These are phyloP conservation scores for Callaeas wilsoni DNA, from an alignment of 2,113 vertebrate genomes.

Conservation along the genomic window DNA sequence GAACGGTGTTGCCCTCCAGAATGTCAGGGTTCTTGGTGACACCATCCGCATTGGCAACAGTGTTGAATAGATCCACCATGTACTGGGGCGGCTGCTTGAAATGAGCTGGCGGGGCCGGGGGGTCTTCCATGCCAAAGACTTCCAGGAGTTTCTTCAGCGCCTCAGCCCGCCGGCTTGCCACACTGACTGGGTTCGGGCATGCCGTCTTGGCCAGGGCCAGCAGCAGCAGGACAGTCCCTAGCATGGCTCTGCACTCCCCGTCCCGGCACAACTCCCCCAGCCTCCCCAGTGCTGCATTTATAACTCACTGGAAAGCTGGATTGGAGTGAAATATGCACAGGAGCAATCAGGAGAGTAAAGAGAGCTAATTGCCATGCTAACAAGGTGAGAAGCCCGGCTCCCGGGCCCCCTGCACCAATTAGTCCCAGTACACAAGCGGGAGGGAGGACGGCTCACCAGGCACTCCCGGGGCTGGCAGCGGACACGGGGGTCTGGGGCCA, in stretches of 20 bases:
- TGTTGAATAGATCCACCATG: slow-evolving; percentile 90
- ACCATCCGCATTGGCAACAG: slow-evolving; percentile 82
- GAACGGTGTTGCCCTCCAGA: slow-evolving; percentile 87
- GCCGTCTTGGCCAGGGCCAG: slow-evolving; percentile 8
- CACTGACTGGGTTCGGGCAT: not conserved
- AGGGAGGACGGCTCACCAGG: not conserved
- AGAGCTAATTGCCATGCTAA: slow-evolving; percentile 81
- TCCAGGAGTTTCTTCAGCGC: slow-evolving; percentile 85
- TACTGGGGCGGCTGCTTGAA: slow-evolving; percentile 85
- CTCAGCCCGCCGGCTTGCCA: slow-evolving; percentile 65
- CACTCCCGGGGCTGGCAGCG: not conserved
- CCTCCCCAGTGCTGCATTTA: slow-evolving; percentile 60
- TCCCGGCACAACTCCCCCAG: not conserved
- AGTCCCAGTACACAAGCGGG: slow-evolving; percentile 58
- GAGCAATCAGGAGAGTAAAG: slow-evolving; percentile 82
- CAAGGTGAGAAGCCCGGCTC: slow-evolving; percentile 79
- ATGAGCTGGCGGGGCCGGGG: slow-evolving; percentile 66
- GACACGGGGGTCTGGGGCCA: not conserved
- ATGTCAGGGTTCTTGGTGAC: slow-evolving; percentile 84
- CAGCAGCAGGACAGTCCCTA: not conserved
- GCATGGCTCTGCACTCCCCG: not conserved
- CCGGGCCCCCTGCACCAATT: slow-evolving; percentile 37
- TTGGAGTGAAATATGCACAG: slow-evolving; percentile 81
- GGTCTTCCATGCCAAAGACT: slow-evolving; percentile 88
- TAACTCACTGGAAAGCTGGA: slow-evolving; percentile 72